Conservation (phyloP, 2,113 vertebrate genomes). For the Henicopernis longicauda region DNA sequence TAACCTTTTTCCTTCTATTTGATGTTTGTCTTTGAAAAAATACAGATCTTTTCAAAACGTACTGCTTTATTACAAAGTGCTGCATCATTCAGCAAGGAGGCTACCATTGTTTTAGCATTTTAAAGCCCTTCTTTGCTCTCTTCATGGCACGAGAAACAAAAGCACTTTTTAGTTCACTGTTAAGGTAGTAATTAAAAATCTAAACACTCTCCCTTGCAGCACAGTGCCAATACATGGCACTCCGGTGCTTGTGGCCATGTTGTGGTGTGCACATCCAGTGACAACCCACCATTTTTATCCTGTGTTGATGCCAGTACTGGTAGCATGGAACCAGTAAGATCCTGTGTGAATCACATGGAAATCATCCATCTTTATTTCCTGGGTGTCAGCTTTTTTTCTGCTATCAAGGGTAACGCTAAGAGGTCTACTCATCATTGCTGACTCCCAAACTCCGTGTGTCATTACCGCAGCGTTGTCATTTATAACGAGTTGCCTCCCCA, state of each 20-base stretch:
- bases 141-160: conserved; percentile 25
- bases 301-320: background rate
- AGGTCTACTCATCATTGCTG: background rate
- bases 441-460: background rate
- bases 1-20: conserved; percentile 84
- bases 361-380: background rate
- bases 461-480: background rate
- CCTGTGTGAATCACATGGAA: background rate
- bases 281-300: background rate
- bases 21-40: conserved; percentile 83
- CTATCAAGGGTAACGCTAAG: background rate
- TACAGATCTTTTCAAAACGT: conserved; percentile 72
- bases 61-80: conserved; percentile 63
- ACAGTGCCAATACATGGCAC: background rate
- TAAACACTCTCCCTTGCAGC: conserved; percentile 5
- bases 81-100: conserved; percentile 62
- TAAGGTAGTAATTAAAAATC: conserved; percentile 50
- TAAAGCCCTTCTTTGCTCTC: conserved; percentile 36
- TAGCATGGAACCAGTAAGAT: background rate
- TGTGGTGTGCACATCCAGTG: background rate
- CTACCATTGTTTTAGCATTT: conserved; percentile 69
- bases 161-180: conserved; percentile 29
- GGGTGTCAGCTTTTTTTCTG: background rate
- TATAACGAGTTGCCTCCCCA: background rate
- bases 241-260: background rate